Base-by-base conservation (phyloP, 2,888 invertebrate genomes). In the Drosophila neonasuta region DNA sequence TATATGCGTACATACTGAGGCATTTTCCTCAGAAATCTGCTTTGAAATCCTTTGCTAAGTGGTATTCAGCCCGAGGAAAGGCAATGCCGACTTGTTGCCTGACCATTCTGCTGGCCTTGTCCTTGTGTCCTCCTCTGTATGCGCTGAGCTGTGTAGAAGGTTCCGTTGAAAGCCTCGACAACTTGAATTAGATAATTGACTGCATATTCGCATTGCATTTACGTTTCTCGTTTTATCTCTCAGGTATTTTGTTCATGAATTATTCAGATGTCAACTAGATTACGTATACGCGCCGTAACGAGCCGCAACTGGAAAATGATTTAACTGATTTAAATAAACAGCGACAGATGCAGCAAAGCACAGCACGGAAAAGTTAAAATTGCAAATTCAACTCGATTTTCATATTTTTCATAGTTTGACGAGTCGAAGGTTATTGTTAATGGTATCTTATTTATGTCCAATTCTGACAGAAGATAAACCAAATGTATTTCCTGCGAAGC, bases 11-110 rank as follows among this genome's bases (percentile, higher is more conserved):
- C 36, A 32, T 29, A 11, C 30, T 30, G 58, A 51, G 30, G 44
- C 20, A 48, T 55, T 71, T 76, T 39, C 49, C 39, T 50, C 36
- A 15, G 49, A 68, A 50, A 45, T 45, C 52, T 41, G 32, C 54
- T 55, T 60, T 61, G 44, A 65, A 74, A 65, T 60, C 65, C 70
- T 52, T 71, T 71, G 59, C 32, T 48, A 69, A 72, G 48, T 17
- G 50, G 30, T 57, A 34, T 58, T 50, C 56, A 62, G 58, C 71
- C 59, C 15, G 9, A 49, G 52, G 71, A 41, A 32, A 39, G 24
- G 20, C 34, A 54, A 17, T 42, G 39, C 15, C 48, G 34, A 67
- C 62, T 66, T 75, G 55, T 58, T 66, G 66, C 51, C 55, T 13
- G 44, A 32, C 48, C 61, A 55, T 36, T 51, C 24, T 29, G 15